Conservation (phyloP, 1,140 invertebrate genomes). For the Ganaspis sp. region DNA sequence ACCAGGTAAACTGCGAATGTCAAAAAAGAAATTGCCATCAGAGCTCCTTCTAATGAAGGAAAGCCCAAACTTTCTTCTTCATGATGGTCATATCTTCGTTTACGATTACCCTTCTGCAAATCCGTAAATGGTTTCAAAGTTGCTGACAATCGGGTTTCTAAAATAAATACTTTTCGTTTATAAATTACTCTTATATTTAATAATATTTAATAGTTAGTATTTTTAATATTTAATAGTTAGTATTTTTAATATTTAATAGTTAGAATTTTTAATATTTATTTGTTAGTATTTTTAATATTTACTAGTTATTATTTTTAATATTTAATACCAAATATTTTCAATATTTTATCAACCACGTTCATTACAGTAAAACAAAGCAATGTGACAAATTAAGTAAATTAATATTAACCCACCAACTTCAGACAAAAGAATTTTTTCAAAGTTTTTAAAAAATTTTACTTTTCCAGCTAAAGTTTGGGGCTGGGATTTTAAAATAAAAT, state of each 20-base stretch:
- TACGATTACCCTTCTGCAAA: not conserved
- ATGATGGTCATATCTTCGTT: not conserved
- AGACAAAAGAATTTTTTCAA: not conserved
- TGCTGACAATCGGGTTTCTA: not conserved
- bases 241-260: too few relatives aligned
- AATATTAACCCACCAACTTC: slow-evolving; percentile 16
- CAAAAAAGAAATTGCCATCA: slow-evolving; percentile 88
- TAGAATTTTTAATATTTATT: too few relatives aligned
- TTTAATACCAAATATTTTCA: too few relatives aligned
- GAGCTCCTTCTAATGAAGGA: slow-evolving; percentile 86
- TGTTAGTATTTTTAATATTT: too few relatives aligned
- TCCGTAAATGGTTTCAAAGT: not conserved
- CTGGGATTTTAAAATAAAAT: not conserved
- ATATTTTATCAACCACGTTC: too few relatives aligned
- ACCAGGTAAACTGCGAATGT: slow-evolving; percentile 90
- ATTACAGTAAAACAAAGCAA: too few relatives aligned
- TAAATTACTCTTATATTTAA: not conserved
- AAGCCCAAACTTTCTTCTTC: slow-evolving; percentile 77
- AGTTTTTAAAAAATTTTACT: not conserved
- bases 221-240: too few relatives aligned
- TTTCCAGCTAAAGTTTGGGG: not conserved
- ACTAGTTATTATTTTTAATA: too few relatives aligned
- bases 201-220: not conserved
- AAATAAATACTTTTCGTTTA: not conserved
- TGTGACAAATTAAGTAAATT: too few relatives aligned